phyloP scores from a whole-genome alignment of 2,888 invertebrate species.

The Drosophila kambysellisi region DNA sequence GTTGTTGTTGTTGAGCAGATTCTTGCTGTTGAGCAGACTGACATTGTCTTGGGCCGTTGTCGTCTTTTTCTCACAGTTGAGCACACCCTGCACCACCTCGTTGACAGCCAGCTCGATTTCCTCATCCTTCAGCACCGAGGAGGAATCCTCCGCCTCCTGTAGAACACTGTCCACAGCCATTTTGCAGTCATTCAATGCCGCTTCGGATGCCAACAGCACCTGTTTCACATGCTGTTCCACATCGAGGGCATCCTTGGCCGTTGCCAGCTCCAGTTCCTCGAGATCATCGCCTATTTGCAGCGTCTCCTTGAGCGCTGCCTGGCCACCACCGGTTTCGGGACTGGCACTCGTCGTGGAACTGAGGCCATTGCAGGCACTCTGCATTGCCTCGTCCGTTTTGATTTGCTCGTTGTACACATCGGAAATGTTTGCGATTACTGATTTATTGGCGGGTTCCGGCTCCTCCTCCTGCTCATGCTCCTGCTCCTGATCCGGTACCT shows the following conservation, averaged over 20 bases:
- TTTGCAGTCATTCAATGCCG: slow-evolving; percentile 85
- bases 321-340: slow-evolving; percentile 62
- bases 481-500: slow-evolving; percentile 17
- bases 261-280: slow-evolving; percentile 78
- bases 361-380: slow-evolving; percentile 71
- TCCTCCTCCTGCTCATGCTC: slow-evolving; percentile 32
- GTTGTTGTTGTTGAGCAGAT: slow-evolving; percentile 78
- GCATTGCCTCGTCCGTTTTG: slow-evolving; percentile 80
- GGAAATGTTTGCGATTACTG: slow-evolving; percentile 83
- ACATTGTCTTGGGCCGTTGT: slow-evolving; percentile 65
- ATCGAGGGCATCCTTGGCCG: slow-evolving; percentile 80
- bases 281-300: slow-evolving; percentile 81
- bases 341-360: slow-evolving; percentile 22
- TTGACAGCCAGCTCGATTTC: slow-evolving; percentile 86
- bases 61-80: slow-evolving; percentile 84
- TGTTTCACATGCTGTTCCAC: slow-evolving; percentile 86
- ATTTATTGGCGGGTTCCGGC: slow-evolving; percentile 66
- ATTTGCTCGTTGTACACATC: slow-evolving; percentile 85
- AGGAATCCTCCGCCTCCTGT: slow-evolving; percentile 67
- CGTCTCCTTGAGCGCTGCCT: slow-evolving; percentile 85
- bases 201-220: slow-evolving; percentile 86
- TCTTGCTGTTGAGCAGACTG: slow-evolving; percentile 81
- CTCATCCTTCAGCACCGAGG: slow-evolving; percentile 86
- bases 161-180: slow-evolving; percentile 79
- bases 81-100: slow-evolving; percentile 86